Base-by-base conservation (phyloP, 2,113 vertebrate genomes). In the Oncorhynchus mykiss region DNA sequence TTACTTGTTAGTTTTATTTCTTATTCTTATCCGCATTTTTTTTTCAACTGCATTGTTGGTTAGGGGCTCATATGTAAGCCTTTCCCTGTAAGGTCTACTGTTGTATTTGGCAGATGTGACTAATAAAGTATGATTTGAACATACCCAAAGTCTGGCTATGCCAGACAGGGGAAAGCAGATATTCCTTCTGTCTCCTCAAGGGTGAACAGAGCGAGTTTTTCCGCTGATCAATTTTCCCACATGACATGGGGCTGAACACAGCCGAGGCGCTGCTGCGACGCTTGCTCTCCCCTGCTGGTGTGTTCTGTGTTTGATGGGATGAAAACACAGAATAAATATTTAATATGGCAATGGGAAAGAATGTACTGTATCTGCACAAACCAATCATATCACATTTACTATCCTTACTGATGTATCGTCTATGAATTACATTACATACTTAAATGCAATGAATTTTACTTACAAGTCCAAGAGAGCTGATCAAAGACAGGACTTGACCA, bases 401-500 rank as follows among this genome's bases (percentile, higher is more conserved):
- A 12, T 51, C 49, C 49, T 18, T 0, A 66, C 25, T 22, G 24
- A 4, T 27, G 64, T 27, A 29, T 24, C 6, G 1, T 3, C 60
- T 22, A 22, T 22, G 5, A 14, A 16, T 66, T 66, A 29, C 64
- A 29, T 27, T 1, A 51, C 4, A 29, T 39, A 39, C 34, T 5
- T 29, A 29, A 29, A 27, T 68, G 27, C 18, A 24, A 70, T 16
- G 5, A 70, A 24, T 70, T 73, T 16, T 71, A 95, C 98, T 97
- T 91, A 99, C 97, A 88, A 99, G 97, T 74, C 95, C 95, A 80
- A 99, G 90, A 72, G 96, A 96, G 90, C 95, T 98, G 91, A 99
- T 99, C 59, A 99, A 93, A 80, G 97, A 99, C 76, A 99, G 88
- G 69, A 99, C 80, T 76, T 99, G 98, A 82, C 98, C 98, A 13